Conservation (phyloP, 2,797 vertebrate species). For the Melanitta fusca region DNA sequence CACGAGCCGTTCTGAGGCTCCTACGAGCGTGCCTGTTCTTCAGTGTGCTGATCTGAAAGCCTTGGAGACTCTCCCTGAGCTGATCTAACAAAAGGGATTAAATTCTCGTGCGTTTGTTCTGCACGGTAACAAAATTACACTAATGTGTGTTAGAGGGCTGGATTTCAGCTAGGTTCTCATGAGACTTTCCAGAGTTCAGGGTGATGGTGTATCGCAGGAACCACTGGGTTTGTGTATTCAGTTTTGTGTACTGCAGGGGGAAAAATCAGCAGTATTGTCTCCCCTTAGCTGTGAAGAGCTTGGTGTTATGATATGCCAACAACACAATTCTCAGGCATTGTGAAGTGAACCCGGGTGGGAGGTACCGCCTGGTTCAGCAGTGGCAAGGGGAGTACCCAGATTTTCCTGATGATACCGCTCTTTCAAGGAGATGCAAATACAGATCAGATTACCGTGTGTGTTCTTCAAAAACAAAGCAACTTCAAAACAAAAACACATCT, state of each 20-base stretch:
- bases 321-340: neutral
- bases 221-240: neutral
- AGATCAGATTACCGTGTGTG: neutral
- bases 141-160: neutral
- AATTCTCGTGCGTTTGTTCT: neutral
- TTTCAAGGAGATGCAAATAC: constrained; percentile 57
- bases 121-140: neutral
- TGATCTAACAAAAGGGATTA: neutral
- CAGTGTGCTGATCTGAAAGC: neutral
- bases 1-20: neutral
- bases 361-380: neutral
- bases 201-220: neutral
- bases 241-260: neutral
- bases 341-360: constrained; percentile 3
- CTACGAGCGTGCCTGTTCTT: accelerated
- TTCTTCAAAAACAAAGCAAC: constrained; percentile 22
- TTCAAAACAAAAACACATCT: constrained; percentile 46
- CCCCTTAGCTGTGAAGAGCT: neutral
- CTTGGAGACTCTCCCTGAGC: neutral
- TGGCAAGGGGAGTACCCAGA: neutral
- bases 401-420: constrained; percentile 31
- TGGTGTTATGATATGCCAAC: neutral
- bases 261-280: neutral
- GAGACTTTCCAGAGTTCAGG: neutral
- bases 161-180: neutral